phyloP scores from a whole-genome alignment of 1,140 invertebrate genomes.

The Drosophila tropicalis region DNA sequence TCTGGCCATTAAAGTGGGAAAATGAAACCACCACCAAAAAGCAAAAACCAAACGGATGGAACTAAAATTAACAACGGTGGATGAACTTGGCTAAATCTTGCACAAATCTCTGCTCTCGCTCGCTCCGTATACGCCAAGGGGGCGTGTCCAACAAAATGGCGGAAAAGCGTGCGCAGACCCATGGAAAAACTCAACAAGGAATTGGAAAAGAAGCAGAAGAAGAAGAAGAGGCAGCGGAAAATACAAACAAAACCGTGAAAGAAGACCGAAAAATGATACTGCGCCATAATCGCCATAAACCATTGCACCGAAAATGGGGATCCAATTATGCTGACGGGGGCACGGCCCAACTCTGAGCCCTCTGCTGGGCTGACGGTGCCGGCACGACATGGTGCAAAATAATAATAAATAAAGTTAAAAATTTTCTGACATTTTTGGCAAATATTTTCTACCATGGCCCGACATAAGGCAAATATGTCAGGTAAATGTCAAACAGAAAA shows the following conservation, averaged over 20 bases:
- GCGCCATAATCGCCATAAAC: slow-evolving; percentile 11
- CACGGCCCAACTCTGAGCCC: slow-evolving; percentile 29
- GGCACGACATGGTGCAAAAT: slow-evolving; percentile 75
- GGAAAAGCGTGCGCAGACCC: slow-evolving; percentile 21
- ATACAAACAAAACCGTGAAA: background rate
- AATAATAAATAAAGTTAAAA: slow-evolving; percentile 78
- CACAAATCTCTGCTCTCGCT: slow-evolving; percentile 58
- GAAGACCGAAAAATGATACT: slow-evolving; percentile 19
- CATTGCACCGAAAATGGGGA: slow-evolving; percentile 38
- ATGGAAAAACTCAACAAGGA: slow-evolving; percentile 3
- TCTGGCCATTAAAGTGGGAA: slow-evolving; percentile 9
- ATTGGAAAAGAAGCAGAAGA: background rate
- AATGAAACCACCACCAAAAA: slow-evolving; percentile 47
- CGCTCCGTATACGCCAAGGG: slow-evolving; percentile 10
- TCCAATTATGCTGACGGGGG: slow-evolving; percentile 67
- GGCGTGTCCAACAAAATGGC: slow-evolving; percentile 18
- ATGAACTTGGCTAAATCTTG: slow-evolving; percentile 70
- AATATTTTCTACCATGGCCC: slow-evolving; percentile 72
- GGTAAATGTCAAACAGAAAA: slow-evolving; percentile 75
- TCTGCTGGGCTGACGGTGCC: slow-evolving; percentile 10
- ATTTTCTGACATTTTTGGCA: slow-evolving; percentile 79
- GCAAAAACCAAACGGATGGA: background rate
- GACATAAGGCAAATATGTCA: slow-evolving; percentile 75
- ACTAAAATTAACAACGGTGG: slow-evolving; percentile 45
- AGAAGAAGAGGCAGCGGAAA: background rate